Base-by-base conservation (phyloP, 2,888 invertebrate genomes). In the Lasioglossum zephyrum region DNA sequence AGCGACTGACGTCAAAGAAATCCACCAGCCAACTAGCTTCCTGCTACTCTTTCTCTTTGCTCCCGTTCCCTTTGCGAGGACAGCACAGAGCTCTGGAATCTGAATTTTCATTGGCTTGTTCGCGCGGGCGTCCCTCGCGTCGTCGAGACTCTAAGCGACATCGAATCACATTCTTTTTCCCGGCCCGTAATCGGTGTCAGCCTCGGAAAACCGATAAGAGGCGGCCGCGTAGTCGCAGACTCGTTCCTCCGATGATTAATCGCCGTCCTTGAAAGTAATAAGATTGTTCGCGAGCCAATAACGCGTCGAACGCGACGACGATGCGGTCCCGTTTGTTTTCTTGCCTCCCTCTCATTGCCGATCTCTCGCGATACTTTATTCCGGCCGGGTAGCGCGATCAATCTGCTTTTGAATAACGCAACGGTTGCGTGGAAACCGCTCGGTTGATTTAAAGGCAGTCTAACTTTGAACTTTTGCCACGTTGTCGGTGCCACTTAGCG, bases 171-270 rank as follows among this genome's bases (percentile, higher is more conserved):
- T 60, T 72, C 70, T 44, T 60, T 47, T 49, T 11, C 73, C 22
- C 9, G 73, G 1, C 4, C 41, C 26, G 47, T n/a, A 18, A 31
- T 44, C 57, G 13, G 70, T n/a, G 57, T 47, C 76, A 44, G 4
- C 26, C 63, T 60, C 44, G 74, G 70, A 78, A 82, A 75, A 77
- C 78, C 79, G 76, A 79, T 73, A 73, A 76, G 78, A 80, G 44
- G 41, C 63, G n/a, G n/a, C 31, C 36, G 26, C 60, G 16, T 31
- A 63, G 31, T 31, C 1, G 13, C 22, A 53, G 53, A n/a, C 63
- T 84, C 70, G 73, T 81, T 53, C 18, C 72, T 18, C 66, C 70
- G 69, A 88, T 83, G 88, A 88, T 86, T 88, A 88, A 88, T 82
- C 57, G 75, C 36, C 31, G 70, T 36, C 77, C 83, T 69, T 79